phyloP scores from a whole-genome alignment of 2,113 vertebrate species.

The Tragelaphus buxtoni region DNA sequence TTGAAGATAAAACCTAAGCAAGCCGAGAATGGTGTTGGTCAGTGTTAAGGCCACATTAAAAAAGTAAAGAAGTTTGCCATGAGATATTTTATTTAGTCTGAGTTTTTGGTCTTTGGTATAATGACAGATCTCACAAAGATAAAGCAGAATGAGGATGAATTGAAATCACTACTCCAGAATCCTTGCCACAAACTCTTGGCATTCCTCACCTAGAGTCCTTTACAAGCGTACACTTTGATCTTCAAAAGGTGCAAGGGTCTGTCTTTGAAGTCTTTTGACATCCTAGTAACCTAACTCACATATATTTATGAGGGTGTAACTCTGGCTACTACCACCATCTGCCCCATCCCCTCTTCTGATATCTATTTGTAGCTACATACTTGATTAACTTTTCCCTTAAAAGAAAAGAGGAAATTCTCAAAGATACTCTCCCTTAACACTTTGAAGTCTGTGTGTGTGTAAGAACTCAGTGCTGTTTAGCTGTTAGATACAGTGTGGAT shows the following conservation, averaged over 20 bases:
- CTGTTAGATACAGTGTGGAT: not conserved
- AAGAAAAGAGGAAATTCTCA: not conserved
- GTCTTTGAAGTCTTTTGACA: slow-evolving; percentile 37
- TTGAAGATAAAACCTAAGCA: not conserved
- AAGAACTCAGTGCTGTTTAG: not conserved
- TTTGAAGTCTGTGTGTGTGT: not conserved
- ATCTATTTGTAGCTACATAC: not conserved
- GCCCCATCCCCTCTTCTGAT: not conserved
- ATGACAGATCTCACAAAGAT: not conserved
- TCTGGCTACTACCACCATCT: not conserved
- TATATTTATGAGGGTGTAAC: not conserved
- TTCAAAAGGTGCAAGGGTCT: not conserved
- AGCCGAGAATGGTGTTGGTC: not conserved
- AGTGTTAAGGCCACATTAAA: not conserved
- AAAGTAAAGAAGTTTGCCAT: not conserved
- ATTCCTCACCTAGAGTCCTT: not conserved
- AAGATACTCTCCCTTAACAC: not conserved
- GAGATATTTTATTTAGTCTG: not conserved
- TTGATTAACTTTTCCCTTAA: not conserved
- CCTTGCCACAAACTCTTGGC: not conserved
- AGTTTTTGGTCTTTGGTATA: not conserved
- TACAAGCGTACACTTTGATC: slow-evolving; percentile 22
- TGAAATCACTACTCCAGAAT: not conserved
- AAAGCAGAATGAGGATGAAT: not conserved
- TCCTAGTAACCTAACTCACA: not conserved